Conservation (phyloP, 2,113 vertebrate genomes). For the Laticauda laticaudata region DNA sequence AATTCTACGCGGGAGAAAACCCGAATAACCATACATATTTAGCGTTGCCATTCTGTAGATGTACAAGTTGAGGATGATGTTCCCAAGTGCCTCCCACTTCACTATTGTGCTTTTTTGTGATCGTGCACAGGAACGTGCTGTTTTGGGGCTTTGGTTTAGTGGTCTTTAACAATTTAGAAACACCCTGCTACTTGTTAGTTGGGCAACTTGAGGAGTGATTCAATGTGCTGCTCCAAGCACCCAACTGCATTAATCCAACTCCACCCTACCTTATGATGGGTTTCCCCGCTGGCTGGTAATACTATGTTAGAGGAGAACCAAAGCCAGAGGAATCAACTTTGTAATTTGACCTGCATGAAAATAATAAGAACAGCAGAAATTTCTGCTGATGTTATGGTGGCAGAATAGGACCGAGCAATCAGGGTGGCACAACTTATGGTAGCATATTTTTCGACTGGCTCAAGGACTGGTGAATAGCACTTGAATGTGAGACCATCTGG, state of each 20-base stretch:
- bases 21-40: no score
- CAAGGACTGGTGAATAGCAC: not conserved
- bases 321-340: not conserved
- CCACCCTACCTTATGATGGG: not conserved
- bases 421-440: not conserved
- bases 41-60: not conserved
- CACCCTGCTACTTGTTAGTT: not conserved
- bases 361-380: not conserved
- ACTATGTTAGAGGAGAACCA: not conserved
- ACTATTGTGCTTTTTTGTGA: not conserved
- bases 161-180: not conserved
- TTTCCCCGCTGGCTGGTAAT: not conserved
- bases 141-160: not conserved
- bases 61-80: not conserved
- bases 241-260: not conserved
- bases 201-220: not conserved
- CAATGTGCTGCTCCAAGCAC: not conserved
- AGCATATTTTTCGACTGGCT: not conserved
- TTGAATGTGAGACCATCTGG: not conserved
- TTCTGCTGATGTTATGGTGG: not conserved
- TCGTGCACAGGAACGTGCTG: not conserved
- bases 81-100: not conserved
- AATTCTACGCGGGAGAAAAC: no score
- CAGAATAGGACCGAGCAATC: not conserved
- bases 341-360: not conserved